Base-by-base conservation (phyloP, 2,888 invertebrate species). In the Lobophora halterata region DNA sequence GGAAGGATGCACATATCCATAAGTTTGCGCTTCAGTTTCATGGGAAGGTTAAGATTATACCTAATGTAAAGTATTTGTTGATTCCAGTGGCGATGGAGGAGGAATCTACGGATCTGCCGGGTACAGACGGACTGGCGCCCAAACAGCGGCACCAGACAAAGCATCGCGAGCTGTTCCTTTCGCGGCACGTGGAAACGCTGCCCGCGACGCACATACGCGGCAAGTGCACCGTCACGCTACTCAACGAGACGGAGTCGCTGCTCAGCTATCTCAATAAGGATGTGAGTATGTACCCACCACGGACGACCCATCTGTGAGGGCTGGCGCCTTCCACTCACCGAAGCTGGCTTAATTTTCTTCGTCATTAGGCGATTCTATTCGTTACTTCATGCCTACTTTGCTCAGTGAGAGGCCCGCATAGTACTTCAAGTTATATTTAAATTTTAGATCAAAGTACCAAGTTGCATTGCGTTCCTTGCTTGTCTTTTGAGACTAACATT, bases 141-240 rank as follows among this genome's bases (percentile, higher is more conserved):
- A 95, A 96, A 79, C 95, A 97, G 85, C 93, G 95, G 68, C 97
- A 98, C 88, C 97, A 97, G 87, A 93, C 98, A 80, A 97, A 97
- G 83, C 99, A 99, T 82, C 92, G 98, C 67, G 99, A 99, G 88
- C 90, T 99, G 72, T 99, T 99, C 90, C 91, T 99, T 56, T 98
- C 99, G 29, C 93, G 99, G 63, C 96, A 96, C 90, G 96, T 98
- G 68, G 99, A 99, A 88, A 98, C 98, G 43, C 90, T 99, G 81
- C 98, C 99, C 46, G 99, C 99, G 58, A 99, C 98, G 46, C 97
- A 98, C 89, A 99, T 99, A 70, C 92, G 99, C 75, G 99, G 98
- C 83, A 99, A 99, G 91, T 99, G 99, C 89, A 95, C 96, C 62
- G 99, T 99, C 65, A 98, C 98, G 60, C 91, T 99, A 66, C 93